Evolutionary conservation across 2,797 vertebrate species (phyloP), one percentile per base, ranked within the genome.

Genomic region (Chelonia mydas): DNA sequence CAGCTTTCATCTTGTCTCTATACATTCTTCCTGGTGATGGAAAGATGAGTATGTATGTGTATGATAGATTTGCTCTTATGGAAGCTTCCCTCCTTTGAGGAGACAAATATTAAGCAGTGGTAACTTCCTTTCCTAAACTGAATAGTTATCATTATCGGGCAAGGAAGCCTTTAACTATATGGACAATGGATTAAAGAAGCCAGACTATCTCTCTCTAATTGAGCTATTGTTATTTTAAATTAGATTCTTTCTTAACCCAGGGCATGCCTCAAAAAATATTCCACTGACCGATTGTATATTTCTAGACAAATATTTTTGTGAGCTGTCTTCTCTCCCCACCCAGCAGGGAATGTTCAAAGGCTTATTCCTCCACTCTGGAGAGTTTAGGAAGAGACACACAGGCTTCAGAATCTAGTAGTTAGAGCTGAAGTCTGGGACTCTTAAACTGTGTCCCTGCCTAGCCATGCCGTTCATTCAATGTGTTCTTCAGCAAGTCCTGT

Each of bases 181-280:
- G 61, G 88, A 94, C 95, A 98, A 93, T 83, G 81, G 94, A 97
- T 98, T 96, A 97, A 96, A 97, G 82, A 74, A 91, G 84, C 50
- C 31, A 1, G 61, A 79, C 74, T 96, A 96, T 96, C 95, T 95
- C 93, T 92, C 94, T 77, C 31, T 97, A 95, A 95, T 96, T 81
- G 96, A 96, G 90, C 90, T 97, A 94, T 94, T 95, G 93, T 95
- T 96, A 72, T 94, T 95, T 90, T 85, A 96, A 96, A 94, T 93
- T 83, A 93, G 77, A 21, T 77, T 47, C 50, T 84, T 0, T 57
- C 74, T 78, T 84, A 84, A 79, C 17, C 17, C 61, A 78, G 81
- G 81, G 17, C 13, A 57, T 41, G 81, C 87, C 84, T 95, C 86
- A 87, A 89, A 84, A 82, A 84, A 87, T 51, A 92, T 81, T 90